Evolutionary conservation across 2,888 invertebrate genomes (phyloP), one percentile per base, ranked within the genome.

Genomic region (Dryobota labecula): DNA sequence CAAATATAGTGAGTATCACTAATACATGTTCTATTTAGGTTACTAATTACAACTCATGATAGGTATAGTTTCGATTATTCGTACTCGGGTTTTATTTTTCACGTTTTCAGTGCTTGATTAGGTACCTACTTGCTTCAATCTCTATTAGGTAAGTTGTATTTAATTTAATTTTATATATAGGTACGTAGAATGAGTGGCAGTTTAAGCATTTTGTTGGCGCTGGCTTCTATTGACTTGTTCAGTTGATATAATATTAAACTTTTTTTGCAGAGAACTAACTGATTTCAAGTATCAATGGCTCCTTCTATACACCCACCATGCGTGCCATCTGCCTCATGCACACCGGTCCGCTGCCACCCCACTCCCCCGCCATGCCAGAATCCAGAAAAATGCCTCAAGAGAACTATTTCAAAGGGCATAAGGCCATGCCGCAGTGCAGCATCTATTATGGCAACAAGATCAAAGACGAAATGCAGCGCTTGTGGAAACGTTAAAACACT

Each of bases 241-340:
- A 57, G 45, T 67, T 51, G 38, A 41, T 66, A 47, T 27, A 51
- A 63, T 64, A 45, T 51, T 43, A 45, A 45, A 68, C 30, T 38
- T 62, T 62, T 47, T 82, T 92, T 92, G 73, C 88, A 94, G 92
- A 91, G 73, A 88, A 89, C 83, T 60, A 64, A 53, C 24, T 56
- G 70, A 75, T 41, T 45, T 13, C n/a, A n/a, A n/a, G 54, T 18
- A 76, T 67, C 67, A 79, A 94, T 94, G 94, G 92, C 94, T 76
- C 94, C 93, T 15, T 71, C 87, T 74, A 88, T 91, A 76, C 94
- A 94, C 80, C 95, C 95, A 58, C 93, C 95, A 51, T 95, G 95
- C 86, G 93, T 93, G 27, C 95, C 95, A 5, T 86, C 91, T 8
- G 90, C 95, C 41, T 93, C 95, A 2, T 95, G 95, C 86, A 83